Evolutionary conservation across 1,140 invertebrate genomes (phyloP), one percentile per base, ranked within the genome.

Genomic region (Ctenoplectra terminalis): DNA sequence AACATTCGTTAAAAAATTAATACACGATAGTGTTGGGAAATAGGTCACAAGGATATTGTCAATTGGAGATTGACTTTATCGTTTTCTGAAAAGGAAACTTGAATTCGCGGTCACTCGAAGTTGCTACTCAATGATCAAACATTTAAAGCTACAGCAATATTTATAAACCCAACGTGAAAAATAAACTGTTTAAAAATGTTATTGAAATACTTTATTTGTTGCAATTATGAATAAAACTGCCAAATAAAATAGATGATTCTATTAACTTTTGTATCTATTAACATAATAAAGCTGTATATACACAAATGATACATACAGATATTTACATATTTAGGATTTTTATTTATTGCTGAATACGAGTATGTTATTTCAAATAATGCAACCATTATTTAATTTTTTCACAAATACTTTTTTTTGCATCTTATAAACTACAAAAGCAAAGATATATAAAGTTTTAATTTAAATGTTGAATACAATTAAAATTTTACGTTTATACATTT

Each of bases 121-220:
- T 58, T 48, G 43, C 20, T 43, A 40, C 20, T n/a, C 6, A 60
- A 29, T 17, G 15, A 78, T 70, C 5, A 26, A 60, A 40, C 4
- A 17, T 20, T 78, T 46, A n/a, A 64, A 64, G 31, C 4, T 40
- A 48, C 34, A 43, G 46, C 50, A 67, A 56, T 72, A 61, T 78
- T 79, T 72, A 79, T 79, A 43, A 78, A 72, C n/a, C 15, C 54
- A 60, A 26, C 48, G 29, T 43, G 11, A 23, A 61, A 72, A 40
- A 52, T 52, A 52, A 72, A 31, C 17, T 37, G 17, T 61, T 63
- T 15, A 50, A 46, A 50, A 43, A 31, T 31, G 13, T 31, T 48
- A 23, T 8, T 29, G n/a, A 37, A 54, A 46, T 37, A 40, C 1
- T 64, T 61, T 13, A 63, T 54, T 64, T 80, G 37, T 73, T 54